A percentile compares a stretch with the other conserved stretches of the same genome.
These are phyloP conservation scores for Diaprepes abbreviatus DNA, from an alignment of 2,888 invertebrate species.

Conservation along the genomic window DNA sequence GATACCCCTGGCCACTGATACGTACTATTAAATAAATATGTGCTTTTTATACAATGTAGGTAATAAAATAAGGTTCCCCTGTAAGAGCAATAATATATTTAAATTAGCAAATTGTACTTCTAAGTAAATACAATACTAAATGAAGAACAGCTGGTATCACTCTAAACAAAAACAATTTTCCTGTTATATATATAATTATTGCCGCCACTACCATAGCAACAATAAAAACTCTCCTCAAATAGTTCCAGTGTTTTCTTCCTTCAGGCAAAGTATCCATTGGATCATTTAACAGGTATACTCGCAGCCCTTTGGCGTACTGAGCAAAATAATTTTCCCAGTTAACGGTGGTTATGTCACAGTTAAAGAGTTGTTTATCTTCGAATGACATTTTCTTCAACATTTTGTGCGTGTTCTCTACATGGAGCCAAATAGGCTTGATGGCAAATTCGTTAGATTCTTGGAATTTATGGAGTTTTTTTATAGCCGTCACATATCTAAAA, in stretches of 20 bases:
- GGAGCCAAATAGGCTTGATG: constrained; percentile 82
- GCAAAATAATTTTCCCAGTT: constrained; percentile 83
- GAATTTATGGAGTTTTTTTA: constrained; percentile 29
- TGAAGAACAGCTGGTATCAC: constrained; percentile 27
- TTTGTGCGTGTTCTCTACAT: constrained; percentile 72
- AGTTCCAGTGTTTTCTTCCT: constrained; percentile 16
- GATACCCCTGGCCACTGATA: too few relatives aligned
- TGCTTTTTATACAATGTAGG: too few relatives aligned
- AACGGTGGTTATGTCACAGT: constrained; percentile 79
- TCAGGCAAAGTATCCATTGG: constrained; percentile 34
- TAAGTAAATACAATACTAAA: background rate
- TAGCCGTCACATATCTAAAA: background rate
- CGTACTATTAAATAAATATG: too few relatives aligned
- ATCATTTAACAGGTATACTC: constrained; percentile 85
- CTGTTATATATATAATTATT: constrained; percentile 21
- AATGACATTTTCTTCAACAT: constrained; percentile 73
- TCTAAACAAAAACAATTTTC: constrained; percentile 35
- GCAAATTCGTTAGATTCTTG: constrained; percentile 66
- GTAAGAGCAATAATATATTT: too few relatives aligned
- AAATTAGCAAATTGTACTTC: background rate
- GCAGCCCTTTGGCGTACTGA: constrained; percentile 79
- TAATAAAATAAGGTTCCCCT: too few relatives aligned
- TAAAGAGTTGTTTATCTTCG: constrained; percentile 72
- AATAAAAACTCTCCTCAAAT: constrained; percentile 12
- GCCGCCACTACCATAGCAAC: background rate